phyloP scores from a whole-genome alignment of 2,113 vertebrate species.

The Pelmatolapia mariae region DNA sequence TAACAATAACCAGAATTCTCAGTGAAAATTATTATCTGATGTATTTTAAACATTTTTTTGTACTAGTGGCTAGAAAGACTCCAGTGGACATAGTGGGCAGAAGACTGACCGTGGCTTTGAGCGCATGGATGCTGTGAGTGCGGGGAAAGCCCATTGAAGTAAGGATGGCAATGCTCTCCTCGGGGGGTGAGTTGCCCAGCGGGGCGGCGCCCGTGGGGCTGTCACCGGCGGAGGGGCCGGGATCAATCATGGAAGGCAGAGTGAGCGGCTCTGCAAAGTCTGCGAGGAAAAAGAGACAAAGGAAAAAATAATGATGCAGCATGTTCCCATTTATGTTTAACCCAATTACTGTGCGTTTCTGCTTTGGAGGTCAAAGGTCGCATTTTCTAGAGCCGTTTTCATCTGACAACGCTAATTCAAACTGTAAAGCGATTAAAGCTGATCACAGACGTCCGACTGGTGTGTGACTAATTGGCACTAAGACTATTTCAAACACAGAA shows the following conservation, averaged over 20 bases:
- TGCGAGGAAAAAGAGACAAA: conserved; percentile 30
- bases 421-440: neutral
- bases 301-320: neutral
- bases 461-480: neutral
- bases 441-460: neutral
- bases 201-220: conserved; percentile 61
- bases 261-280: conserved; percentile 92
- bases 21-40: neutral
- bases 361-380: neutral
- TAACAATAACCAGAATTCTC: neutral
- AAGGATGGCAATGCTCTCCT: conserved; percentile 92
- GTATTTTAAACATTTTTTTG: neutral
- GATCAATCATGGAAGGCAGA: conserved; percentile 78
- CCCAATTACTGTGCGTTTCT: neutral
- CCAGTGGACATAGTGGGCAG: neutral
- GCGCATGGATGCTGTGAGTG: conserved; percentile 80
- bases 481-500: neutral
- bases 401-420: neutral
- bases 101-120: conserved; percentile 86
- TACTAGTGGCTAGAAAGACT: neutral
- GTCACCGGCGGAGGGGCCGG: conserved; percentile 68
- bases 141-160: conserved; percentile 97
- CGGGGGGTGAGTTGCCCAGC: conserved; percentile 84
- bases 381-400: neutral
- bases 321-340: neutral